These are phyloP conservation scores for Watsonalla cultraria DNA, from an alignment of 2,888 invertebrate genomes.

Conservation along the genomic window DNA sequence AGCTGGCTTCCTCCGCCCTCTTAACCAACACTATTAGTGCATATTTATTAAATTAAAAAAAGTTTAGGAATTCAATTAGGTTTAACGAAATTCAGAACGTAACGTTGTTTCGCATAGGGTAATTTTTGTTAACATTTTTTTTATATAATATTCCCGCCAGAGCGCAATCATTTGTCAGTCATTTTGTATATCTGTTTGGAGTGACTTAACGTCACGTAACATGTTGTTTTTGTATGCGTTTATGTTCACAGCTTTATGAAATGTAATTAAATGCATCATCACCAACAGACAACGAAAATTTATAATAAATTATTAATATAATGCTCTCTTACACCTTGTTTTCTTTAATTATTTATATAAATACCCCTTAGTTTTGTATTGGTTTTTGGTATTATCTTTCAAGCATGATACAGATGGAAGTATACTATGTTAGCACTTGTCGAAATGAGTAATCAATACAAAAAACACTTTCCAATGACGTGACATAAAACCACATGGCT, in stretches of 20 bases:
- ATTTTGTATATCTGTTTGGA: not conserved
- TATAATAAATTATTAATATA: slow-evolving; percentile 45
- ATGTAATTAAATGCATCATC: not conserved
- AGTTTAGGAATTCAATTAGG: slow-evolving; percentile 44
- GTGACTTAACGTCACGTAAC: not conserved
- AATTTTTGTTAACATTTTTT: slow-evolving; percentile 39
- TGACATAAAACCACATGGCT: too few relatives aligned
- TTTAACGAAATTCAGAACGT: slow-evolving; percentile 33
- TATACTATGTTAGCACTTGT: too few relatives aligned
- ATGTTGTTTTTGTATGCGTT: not conserved
- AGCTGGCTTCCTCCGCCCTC: too few relatives aligned
- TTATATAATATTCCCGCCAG: slow-evolving; percentile 22
- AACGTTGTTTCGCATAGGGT: slow-evolving; percentile 26
- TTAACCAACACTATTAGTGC: slow-evolving; percentile 43
- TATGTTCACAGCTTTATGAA: slow-evolving; percentile 2
- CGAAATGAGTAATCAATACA: too few relatives aligned
- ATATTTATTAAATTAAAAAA: slow-evolving; percentile 55
- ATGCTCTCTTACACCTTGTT: slow-evolving; percentile 25
- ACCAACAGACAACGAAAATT: slow-evolving; percentile 47
- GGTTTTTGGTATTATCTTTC: too few relatives aligned
- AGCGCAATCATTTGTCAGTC: slow-evolving; percentile 12
- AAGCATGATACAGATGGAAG: too few relatives aligned
- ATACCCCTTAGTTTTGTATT: too few relatives aligned
- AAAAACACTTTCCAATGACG: too few relatives aligned
- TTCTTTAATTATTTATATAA: too few relatives aligned